Percentiles rank a stretch among this genome's conserved stretches.
These are phyloP conservation scores for Macrostomum lignano DNA, from an alignment of 1,140 invertebrate species.

Conservation along the genomic window DNA sequence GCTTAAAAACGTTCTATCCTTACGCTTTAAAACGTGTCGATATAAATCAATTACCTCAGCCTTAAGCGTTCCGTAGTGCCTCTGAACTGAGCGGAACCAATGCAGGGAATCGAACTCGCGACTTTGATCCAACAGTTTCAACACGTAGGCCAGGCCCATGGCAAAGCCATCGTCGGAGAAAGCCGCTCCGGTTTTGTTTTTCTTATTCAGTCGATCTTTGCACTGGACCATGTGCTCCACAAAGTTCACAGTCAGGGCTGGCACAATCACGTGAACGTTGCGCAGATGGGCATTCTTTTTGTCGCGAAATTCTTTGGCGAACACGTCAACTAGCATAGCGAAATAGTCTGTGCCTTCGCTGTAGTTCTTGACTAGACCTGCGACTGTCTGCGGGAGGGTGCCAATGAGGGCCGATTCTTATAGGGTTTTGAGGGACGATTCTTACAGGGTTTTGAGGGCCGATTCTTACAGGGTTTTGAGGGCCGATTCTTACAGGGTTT, in stretches of 20 bases:
- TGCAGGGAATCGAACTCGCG: slow-evolving; percentile 64
- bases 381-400: no score
- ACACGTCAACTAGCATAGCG: slow-evolving; percentile 59
- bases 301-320: slow-evolving; percentile 55
- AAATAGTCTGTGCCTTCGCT: no score
- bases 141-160: slow-evolving; percentile 51
- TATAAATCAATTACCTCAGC: no score
- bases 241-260: slow-evolving; percentile 71
- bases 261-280: slow-evolving; percentile 74
- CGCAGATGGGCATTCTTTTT: slow-evolving; percentile 56
- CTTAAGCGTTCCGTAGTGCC: neutral
- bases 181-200: slow-evolving; percentile 44
- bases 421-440: no score
- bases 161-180: slow-evolving; percentile 96
- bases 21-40: no score
- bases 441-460: no score
- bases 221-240: slow-evolving; percentile 64
- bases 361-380: no score
- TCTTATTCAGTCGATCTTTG: slow-evolving; percentile 62
- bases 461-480: no score
- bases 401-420: no score
- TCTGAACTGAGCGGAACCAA: slow-evolving; percentile 62
- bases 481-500: no score
- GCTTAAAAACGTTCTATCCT: no score
- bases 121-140: slow-evolving; percentile 37